Conservation (phyloP, 2,888 invertebrate genomes). For the Platycheirus albimanus region DNA sequence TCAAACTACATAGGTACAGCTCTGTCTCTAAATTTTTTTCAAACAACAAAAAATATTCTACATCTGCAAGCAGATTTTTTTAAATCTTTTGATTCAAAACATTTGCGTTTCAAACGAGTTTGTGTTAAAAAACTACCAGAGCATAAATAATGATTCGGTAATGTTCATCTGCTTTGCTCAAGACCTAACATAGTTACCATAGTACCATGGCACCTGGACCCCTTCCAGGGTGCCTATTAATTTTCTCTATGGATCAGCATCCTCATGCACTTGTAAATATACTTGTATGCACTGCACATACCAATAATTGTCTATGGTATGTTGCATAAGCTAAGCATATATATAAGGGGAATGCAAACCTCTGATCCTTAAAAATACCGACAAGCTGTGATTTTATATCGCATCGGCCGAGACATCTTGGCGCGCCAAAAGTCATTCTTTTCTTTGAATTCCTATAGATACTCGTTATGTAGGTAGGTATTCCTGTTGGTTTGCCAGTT, state of each 20-base stretch:
- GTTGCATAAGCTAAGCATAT: slow-evolving; percentile 53
- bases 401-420: slow-evolving; percentile 57
- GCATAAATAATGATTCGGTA: slow-evolving; percentile 4
- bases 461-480: no score
- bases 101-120: no score
- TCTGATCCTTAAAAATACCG: slow-evolving; percentile 23
- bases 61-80: no score
- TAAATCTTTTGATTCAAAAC: no score
- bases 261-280: slow-evolving; percentile 42
- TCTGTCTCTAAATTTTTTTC: no score
- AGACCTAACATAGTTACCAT: no score
- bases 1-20: no score
- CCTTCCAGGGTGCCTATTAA: slow-evolving; percentile 2
- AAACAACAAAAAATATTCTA: no score
- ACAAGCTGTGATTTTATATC: slow-evolving; percentile 49
- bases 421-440: slow-evolving; percentile 69
- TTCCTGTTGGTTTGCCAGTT: slow-evolving; percentile 39
- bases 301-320: slow-evolving; percentile 29
- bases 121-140: no score
- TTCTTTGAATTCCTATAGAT: slow-evolving; percentile 2
- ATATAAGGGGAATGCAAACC: slow-evolving; percentile 2
- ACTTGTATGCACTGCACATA: no score
- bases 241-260: slow-evolving; percentile 1
- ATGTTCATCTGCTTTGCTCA: slow-evolving; percentile 49
- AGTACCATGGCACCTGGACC: slow-evolving; percentile 46